Evolutionary conservation across 2,113 vertebrate species (phyloP).

Genomic region (Pholis gunnellus): DNA sequence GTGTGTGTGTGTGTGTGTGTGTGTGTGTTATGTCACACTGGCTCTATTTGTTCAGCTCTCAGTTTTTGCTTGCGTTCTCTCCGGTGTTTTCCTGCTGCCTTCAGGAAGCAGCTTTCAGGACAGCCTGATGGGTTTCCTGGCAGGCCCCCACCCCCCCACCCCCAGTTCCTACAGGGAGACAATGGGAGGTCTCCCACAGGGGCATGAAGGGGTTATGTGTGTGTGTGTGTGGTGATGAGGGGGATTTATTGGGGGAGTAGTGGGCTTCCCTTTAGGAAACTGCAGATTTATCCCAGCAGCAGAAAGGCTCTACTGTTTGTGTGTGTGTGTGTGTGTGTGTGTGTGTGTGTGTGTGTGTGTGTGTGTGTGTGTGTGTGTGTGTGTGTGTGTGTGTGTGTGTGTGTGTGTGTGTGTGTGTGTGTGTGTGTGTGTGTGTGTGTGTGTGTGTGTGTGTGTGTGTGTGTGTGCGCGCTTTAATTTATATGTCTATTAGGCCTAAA

Average conservation of each 20-base stretch:
- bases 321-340: slow-evolving; percentile 19
- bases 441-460: slow-evolving; percentile 12
- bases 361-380: slow-evolving; percentile 14
- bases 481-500: slow-evolving; percentile 5
- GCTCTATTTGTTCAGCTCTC: slow-evolving; percentile 74
- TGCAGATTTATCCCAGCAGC: slow-evolving; percentile 76
- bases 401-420: slow-evolving; percentile 2
- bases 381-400: not conserved
- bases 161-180: slow-evolving; percentile 75
- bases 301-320: slow-evolving; percentile 41
- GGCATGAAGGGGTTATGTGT: slow-evolving; percentile 45
- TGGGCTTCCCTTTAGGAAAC: slow-evolving; percentile 83
- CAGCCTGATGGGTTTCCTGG: slow-evolving; percentile 75
- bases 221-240: slow-evolving; percentile 29
- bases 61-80: slow-evolving; percentile 58
- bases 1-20: slow-evolving; percentile 11
- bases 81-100: slow-evolving; percentile 69
- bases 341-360: slow-evolving; percentile 2
- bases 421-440: slow-evolving; percentile 17
- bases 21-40: slow-evolving; percentile 36
- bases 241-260: slow-evolving; percentile 68
- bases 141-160: slow-evolving; percentile 42
- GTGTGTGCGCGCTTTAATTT: not conserved
- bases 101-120: slow-evolving; percentile 85
- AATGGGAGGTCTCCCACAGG: slow-evolving; percentile 80